These are phyloP conservation scores for Andrena praecox DNA, from an alignment of 2,888 invertebrate genomes.

Conservation along the genomic window DNA sequence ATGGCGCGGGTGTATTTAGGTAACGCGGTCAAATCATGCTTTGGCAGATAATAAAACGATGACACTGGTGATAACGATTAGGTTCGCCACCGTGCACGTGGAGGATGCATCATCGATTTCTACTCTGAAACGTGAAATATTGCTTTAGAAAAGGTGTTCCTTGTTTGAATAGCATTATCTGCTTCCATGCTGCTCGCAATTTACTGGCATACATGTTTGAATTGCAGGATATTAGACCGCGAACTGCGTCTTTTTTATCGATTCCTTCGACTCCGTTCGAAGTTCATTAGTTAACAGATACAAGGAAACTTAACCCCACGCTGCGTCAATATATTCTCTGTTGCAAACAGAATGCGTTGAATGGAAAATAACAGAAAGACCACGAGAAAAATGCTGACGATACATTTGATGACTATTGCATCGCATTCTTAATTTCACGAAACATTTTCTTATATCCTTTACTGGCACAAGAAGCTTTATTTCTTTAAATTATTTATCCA, in stretches of 20 bases:
- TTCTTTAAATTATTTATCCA: too few relatives aligned
- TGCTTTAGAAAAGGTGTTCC: conserved; percentile 9
- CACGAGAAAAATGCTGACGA: too few relatives aligned
- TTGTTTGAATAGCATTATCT: conserved; percentile 26
- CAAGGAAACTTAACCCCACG: neutral
- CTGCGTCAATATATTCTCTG: neutral
- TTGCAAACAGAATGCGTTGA: too few relatives aligned
- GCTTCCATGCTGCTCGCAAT: neutral
- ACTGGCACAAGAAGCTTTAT: too few relatives aligned
- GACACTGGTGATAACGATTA: conserved; percentile 24
- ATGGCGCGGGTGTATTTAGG: neutral
- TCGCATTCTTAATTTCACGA: too few relatives aligned
- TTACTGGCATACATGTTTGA: neutral
- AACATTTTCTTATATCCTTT: too few relatives aligned
- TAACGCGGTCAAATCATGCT: conserved; percentile 5
- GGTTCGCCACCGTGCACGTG: neutral
- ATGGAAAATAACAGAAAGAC: too few relatives aligned
- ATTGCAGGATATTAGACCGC: neutral
- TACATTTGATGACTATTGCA: too few relatives aligned
- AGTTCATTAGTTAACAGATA: neutral
- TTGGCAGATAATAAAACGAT: conserved; percentile 29
- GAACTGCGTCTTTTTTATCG: neutral
- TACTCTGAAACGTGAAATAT: conserved; percentile 31
- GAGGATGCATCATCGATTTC: conserved; percentile 35
- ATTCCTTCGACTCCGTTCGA: neutral